Evolutionary conservation across 2,113 vertebrate species (phyloP), one percentile per base, ranked within the genome.

Genomic region (Antigone vipio): DNA sequence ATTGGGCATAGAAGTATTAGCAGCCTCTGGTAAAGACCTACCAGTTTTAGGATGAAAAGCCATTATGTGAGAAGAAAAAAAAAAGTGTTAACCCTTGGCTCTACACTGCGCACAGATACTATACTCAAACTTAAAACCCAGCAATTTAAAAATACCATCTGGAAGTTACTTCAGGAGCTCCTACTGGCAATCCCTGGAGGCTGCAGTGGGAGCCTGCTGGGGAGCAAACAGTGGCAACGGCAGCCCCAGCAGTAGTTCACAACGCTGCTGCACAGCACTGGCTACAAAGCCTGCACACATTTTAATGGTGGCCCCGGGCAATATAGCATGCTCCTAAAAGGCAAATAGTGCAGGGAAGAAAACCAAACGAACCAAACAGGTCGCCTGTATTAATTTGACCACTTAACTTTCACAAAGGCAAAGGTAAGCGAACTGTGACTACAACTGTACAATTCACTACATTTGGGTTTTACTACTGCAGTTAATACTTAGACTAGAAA

Each of bases 181-280:
- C 38, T 63, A 6, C 24, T 1, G 17, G 22, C 35, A 66, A 3
- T n/a, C 34, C 22, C 42, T 20, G 38, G 45, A 56, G 55, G 42
- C 34, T 69, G 64, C 30, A 8, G 45, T 32, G 52, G 72, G 35
- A 45, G 2, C 38, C 7, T 38, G 35, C 44, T 13, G 30, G 35
- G 52, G 58, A 56, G 49, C 4, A 12, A 55, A 14, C 12, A 50
- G 22, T 1, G 16, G 27, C 45, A 67, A 17, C 0, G 2, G 30
- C 26, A 60, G 69, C 6, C 35, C 29, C 24, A 20, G 5, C 0
- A 60, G 55, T 3, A 66, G 56, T 1, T 47, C 27, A 8, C 18
- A 42, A 9, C 0, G 2, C 40, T 21, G 22, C 69, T 74, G 69
- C 27, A n/a, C 45, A 78, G n/a, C 40, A n/a, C 1, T 5, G 23